Evolutionary conservation across 2,797 vertebrate genomes (phyloP), one percentile per base, ranked within the genome.

Genomic region (Buphagus erythrorhynchus): DNA sequence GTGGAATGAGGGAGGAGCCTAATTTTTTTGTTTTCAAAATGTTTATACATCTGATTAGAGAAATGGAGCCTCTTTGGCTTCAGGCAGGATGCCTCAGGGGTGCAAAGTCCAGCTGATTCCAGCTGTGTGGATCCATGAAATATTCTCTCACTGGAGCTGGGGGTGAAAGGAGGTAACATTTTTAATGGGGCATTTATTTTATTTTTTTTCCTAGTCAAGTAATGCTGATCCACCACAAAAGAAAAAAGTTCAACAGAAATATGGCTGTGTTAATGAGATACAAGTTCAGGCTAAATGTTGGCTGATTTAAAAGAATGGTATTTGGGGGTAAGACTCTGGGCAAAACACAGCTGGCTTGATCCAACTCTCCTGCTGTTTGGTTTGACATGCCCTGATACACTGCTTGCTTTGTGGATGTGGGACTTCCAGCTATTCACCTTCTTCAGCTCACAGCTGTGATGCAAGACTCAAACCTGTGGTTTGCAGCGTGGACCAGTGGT

Each of bases 11-110:
- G 7, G 9, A 7, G 14, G 8, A 93, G 17, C 20, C 14, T 31
- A 8, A 7, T 33, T 42, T 87, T 92, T 91, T 87, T 87, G 6
- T 66, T 94, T 95, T 77, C 18, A 74, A 58, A 89, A 68, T 35
- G 45, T 7, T 43, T 4, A 1, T 48, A 40, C 0, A 5, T 67
- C 19, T 94, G 63, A 45, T 78, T 28, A 55, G 31, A 85, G 36
- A 79, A 19, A 24, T 33, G 11, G 7, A 16, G 3, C 9, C 16
- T 75, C 58, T 80, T 36, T 24, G 5, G 26, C 28, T 72, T 22
- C 57, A 51, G 33, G 42, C 42, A 83, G 24, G 69, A 52, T 54
- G 62, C 11, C 9, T 77, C 59, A 57, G 24, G 26, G 15, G 20
- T 52, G 58, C 33, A 29, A 77, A 80, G 19, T 28, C 40, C 79